Evolutionary conservation across 1,140 invertebrate genomes (phyloP), one percentile per base, ranked within the genome.

Genomic region (Arctopsyche grandis): DNA sequence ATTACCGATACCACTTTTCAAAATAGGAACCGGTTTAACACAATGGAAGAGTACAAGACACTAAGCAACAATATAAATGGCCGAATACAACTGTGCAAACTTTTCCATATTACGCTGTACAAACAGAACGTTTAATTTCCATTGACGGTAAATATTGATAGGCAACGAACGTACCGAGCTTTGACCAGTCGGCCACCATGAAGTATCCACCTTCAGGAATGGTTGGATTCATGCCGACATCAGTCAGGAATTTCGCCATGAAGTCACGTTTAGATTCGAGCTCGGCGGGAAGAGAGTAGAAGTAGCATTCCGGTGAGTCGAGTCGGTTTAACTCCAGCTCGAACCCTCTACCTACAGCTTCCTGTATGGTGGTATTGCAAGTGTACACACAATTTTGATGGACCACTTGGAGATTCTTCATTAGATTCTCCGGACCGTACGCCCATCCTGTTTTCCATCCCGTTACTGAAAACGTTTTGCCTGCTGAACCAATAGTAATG

Each of bases 371-470:
- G 12, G 98, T 99, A 4, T 91, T 88, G 84, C 94, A 96, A 0
- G 96, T 97, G 84, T 99, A 99, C 0, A 98, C 93, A 83, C 92
- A 94, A 88, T 99, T 99, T 87, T 99, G 97, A 88, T 99, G 98
- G 12, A 99, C 92, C 74, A 95, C 91, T 86, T 95, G 93, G 21
- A 97, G 86, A 83, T 98, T 95, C 26, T 88, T 86, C 78, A 99
- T 92, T 1, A 99, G 88, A 83, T 92, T 87, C 5, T 91, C 90
- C 0, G 97, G 96, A 1, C 95, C 96, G 86, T 99, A 96, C 0
- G 95, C 95, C 98, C 98, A 99, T n/a, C 98, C 98, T 7, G 93
- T 91, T 90, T 98, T 98, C 97, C 97, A 98, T 1, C 98, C 98
- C 5, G 98, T 99, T 4, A 97, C 96, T 82, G 96, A 97, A 87